A percentile compares a stretch with the other conserved stretches of the same genome.
Conservation (phyloP, 2,797 vertebrate genomes). For the Paratrypauchen microcephalus region DNA sequence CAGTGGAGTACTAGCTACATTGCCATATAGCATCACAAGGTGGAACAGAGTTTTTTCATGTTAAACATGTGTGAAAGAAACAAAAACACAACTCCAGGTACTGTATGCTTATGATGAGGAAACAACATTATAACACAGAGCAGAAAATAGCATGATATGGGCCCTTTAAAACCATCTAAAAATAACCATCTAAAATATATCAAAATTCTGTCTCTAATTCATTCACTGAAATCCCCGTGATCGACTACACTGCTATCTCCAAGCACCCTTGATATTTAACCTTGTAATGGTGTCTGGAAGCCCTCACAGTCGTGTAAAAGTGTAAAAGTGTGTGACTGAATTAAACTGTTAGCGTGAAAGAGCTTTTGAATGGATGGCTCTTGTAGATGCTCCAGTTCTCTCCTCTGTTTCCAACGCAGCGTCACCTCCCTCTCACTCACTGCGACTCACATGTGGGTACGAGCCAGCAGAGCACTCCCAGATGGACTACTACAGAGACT, state of each 20-base stretch:
- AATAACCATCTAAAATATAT: not conserved
- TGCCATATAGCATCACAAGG: too few species aligned
- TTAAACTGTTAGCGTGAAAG: constrained; percentile 14
- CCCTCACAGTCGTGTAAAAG: constrained; percentile 24
- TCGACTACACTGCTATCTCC: not conserved
- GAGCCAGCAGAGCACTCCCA: constrained; percentile 67
- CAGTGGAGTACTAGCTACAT: too few species aligned
- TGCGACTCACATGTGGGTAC: constrained; percentile 48
- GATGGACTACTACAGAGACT: constrained; percentile 71
- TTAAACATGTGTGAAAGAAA: too few species aligned
- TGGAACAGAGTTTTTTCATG: too few species aligned
- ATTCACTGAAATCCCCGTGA: not conserved
- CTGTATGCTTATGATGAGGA: too few species aligned
- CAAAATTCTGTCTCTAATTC: not conserved
- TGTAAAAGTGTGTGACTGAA: constrained; percentile 29
- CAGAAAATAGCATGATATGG: too few species aligned
- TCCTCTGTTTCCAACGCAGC: constrained; percentile 64
- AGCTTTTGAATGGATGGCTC: constrained; percentile 27
- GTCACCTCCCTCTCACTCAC: constrained; percentile 60
- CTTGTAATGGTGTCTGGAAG: not conserved
- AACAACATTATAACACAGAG: too few species aligned
- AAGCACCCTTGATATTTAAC: not conserved
- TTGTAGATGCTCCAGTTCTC: constrained; percentile 36
- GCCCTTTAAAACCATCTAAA: not conserved
- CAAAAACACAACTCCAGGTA: too few species aligned